phyloP scores from a whole-genome alignment of 2,113 vertebrate species.

The Trematocara stigmaticum region DNA sequence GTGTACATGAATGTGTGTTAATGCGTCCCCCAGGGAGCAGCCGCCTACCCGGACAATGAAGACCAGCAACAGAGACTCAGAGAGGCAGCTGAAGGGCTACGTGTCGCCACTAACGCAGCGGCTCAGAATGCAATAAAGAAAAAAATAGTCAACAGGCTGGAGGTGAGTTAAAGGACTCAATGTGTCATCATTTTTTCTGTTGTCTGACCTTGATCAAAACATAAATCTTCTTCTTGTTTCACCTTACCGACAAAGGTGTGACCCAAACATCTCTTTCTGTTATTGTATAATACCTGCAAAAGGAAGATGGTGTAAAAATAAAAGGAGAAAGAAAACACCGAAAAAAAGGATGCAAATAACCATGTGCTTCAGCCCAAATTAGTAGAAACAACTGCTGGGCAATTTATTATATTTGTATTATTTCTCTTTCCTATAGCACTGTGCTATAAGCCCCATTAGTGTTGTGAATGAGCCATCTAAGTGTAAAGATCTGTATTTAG shows the following conservation, averaged over 20 bases:
- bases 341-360: not conserved
- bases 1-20: not conserved
- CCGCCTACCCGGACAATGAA: slow-evolving; percentile 95
- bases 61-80: slow-evolving; percentile 94
- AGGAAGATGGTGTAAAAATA: not conserved
- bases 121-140: slow-evolving; percentile 99
- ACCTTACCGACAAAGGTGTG: not conserved
- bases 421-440: not conserved
- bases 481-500: slow-evolving; percentile 47
- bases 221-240: not conserved
- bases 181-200: not conserved
- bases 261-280: not conserved
- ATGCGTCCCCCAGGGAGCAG: slow-evolving; percentile 80
- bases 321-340: not conserved
- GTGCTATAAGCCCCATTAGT: slow-evolving; percentile 35
- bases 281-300: not conserved
- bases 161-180: slow-evolving; percentile 72
- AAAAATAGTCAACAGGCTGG: slow-evolving; percentile 92
- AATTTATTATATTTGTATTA: not conserved
- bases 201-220: not conserved
- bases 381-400: not conserved
- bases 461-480: slow-evolving; percentile 27
- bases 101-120: slow-evolving; percentile 94
- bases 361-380: not conserved
- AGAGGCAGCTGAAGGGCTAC: slow-evolving; percentile 92